phyloP scores from a whole-genome alignment of 1,140 invertebrate species.

The Aleiodes sp. region DNA sequence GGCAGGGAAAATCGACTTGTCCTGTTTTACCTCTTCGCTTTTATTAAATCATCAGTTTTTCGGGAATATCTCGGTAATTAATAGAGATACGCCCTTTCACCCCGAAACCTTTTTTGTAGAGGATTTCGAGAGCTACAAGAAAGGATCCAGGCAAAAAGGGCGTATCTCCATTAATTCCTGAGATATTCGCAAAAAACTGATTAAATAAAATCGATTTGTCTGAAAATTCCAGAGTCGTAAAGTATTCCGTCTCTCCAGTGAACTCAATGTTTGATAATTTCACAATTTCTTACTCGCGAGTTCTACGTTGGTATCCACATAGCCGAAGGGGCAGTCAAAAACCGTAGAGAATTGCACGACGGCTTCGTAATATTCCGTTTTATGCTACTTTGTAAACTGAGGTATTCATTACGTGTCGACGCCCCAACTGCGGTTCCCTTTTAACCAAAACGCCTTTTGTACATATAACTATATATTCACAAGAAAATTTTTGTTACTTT shows the following conservation, averaged over 20 bases:
- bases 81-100: no score
- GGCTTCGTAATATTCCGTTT: slow-evolving; percentile 29
- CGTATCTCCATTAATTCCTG: no score
- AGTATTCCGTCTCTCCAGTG: neutral
- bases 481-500: slow-evolving; percentile 19
- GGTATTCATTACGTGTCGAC: slow-evolving; percentile 35
- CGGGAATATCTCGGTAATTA: no score
- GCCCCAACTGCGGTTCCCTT: slow-evolving; percentile 37
- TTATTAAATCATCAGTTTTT: no score
- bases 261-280: no score
- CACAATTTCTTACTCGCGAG: neutral
- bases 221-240: neutral
- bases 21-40: no score
- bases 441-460: slow-evolving; percentile 26
- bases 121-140: no score
- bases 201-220: neutral
- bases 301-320: neutral
- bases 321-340: neutral
- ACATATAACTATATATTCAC: slow-evolving; percentile 21
- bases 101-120: no score
- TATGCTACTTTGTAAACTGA: slow-evolving; percentile 25
- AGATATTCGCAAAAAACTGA: no score
- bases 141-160: no score
- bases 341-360: slow-evolving; percentile 26
- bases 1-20: no score